A percentile compares a stretch with the other conserved stretches of the same genome.
phyloP scores from a whole-genome alignment of 2,888 invertebrate genomes.

The Marronus borbonicus region DNA sequence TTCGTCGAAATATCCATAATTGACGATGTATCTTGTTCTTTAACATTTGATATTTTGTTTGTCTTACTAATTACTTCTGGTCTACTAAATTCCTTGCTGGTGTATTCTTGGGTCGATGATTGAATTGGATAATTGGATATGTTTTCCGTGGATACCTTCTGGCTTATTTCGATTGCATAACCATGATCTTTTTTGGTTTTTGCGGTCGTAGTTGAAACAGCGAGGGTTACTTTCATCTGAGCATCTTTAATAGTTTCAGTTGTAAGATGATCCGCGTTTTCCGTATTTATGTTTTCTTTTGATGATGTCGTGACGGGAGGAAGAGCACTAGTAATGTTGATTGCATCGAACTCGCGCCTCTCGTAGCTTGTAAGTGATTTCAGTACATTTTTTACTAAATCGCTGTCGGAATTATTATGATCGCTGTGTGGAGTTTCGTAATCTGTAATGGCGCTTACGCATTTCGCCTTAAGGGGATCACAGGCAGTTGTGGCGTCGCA shows the following conservation, averaged over 20 bases:
- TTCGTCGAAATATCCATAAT: not conserved
- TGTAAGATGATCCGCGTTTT: not conserved
- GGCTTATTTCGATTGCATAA: not conserved
- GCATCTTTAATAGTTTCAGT: not conserved
- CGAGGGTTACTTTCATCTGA: not conserved
- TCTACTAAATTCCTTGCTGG: not conserved
- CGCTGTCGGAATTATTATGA: not conserved
- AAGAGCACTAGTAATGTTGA: not conserved
- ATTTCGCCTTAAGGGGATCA: constrained; percentile 29
- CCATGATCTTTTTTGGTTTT: not conserved
- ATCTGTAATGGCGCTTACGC: not conserved
- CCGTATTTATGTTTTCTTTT: not conserved
- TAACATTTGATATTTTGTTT: not conserved
- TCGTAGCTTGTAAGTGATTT: not conserved
- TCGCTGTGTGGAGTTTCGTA: not conserved
- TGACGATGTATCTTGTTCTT: not conserved
- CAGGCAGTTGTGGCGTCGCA: constrained; percentile 26
- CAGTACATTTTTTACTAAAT: not conserved
- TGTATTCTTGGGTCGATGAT: not conserved
- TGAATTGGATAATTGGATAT: not conserved
- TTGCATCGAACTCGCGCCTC: constrained; percentile 9
- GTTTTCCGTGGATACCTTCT: constrained; percentile 1
- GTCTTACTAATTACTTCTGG: not conserved
- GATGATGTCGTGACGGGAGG: not conserved
- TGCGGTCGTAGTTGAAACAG: not conserved